These are phyloP conservation scores for Oryctes rhinoceros DNA, from an alignment of 1,140 invertebrate species.

Conservation along the genomic window DNA sequence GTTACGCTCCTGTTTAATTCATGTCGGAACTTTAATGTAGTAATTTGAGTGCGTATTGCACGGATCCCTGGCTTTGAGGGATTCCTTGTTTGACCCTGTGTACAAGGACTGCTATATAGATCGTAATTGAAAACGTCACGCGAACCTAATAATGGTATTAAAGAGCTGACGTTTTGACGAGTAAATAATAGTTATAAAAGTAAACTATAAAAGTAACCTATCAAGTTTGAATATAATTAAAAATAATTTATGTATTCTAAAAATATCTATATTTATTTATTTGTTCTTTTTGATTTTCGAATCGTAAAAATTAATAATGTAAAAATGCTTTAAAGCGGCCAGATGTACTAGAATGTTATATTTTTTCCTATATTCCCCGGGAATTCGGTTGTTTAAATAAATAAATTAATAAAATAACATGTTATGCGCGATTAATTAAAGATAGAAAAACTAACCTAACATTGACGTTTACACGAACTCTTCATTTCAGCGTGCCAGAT, in stretches of 20 bases:
- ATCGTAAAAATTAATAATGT: too few species aligned
- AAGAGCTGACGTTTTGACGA: background rate
- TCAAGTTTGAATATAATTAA: background rate
- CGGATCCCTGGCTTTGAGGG: background rate
- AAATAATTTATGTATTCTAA: too few species aligned
- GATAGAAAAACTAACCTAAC: too few species aligned
- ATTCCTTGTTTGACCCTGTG: constrained; percentile 7
- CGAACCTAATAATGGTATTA: background rate
- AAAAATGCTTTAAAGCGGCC: too few species aligned
- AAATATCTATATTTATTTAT: background rate
- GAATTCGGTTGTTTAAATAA: too few species aligned
- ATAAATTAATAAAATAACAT: too few species aligned
- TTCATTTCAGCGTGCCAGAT: too few species aligned
- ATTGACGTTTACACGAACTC: too few species aligned
- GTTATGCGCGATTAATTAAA: too few species aligned
- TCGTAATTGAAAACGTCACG: constrained; percentile 12
- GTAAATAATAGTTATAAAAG: background rate
- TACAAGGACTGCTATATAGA: background rate
- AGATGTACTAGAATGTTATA: too few species aligned
- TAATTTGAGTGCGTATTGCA: constrained; percentile 10
- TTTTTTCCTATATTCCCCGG: too few species aligned
- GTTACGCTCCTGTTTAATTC: constrained; percentile 20
- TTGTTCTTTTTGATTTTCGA: background rate
- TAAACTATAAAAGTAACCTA: background rate
- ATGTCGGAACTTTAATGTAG: background rate